Evolutionary conservation across 2,797 vertebrate genomes (phyloP), one percentile per base, ranked within the genome.

Genomic region (Coregonus ussuriensis): DNA sequence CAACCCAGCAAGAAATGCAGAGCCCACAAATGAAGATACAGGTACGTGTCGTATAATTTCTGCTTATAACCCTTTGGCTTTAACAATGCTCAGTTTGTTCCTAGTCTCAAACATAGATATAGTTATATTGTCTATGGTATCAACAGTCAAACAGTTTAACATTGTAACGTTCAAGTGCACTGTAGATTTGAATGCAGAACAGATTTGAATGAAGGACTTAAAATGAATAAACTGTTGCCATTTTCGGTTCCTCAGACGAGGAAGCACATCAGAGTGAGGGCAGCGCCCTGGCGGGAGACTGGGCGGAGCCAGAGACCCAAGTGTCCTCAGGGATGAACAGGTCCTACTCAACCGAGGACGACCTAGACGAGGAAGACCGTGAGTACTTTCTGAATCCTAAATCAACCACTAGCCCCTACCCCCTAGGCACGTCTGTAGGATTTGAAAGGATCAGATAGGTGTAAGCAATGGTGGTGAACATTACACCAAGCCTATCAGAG

Each of bases 351-450:
- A 72, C 74, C 0, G 93, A 93, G 3, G 93, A 94, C 0, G 94
- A 95, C 1, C 70, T 84, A 33, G 94, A 63, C 9, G 59, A 94
- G 82, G 94, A 95, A 80, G 94, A 95, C 75, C 74, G 94, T 95
- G 82, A 91, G 94, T 91, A 52, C 14, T 68, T 11, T 3, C 54
- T 9, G 63, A 3, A 18, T 18, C 11, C 13, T 68, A 18, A 62
- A 15, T 37, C 4, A 33, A 37, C 33, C 18, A 35, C 16, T 31
- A 29, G 11, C 6, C 21, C 33, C 31, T 33, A 33, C 21, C 7
- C 7, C 29, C n/a, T 35, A 14, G 29, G 25, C 25, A 67, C 63
- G 4, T 54, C 53, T 54, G 25, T 21, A 25, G 16, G 6, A 65
- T 25, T 21, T 41, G 41, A 41, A 41, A 41, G 41, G 41, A 41